Percentiles rank a stretch among this genome's conserved stretches.
phyloP scores from a whole-genome alignment of 2,797 vertebrate genomes.

The Melanogrammus aeglefinus region DNA sequence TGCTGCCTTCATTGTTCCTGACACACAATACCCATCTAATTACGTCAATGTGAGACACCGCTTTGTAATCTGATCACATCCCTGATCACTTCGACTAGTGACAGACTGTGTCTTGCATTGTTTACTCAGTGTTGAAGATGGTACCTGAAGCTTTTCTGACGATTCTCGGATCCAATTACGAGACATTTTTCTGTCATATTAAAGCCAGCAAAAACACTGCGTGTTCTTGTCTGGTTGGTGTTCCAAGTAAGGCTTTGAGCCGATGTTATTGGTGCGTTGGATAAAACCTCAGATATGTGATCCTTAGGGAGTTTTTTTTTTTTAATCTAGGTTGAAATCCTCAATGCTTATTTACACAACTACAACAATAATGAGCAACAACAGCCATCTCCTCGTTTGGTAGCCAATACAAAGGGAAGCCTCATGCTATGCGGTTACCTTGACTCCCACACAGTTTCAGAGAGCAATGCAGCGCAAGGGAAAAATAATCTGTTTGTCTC shows the following conservation, averaged over 20 bases:
- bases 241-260: not conserved
- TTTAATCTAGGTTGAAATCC: not conserved
- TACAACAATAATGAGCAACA: not conserved
- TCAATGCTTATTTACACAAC: not conserved
- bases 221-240: not conserved
- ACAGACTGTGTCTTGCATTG: not conserved
- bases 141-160: slow-evolving; percentile 38
- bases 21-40: not conserved
- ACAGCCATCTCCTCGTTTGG: not conserved
- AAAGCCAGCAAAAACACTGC: slow-evolving; percentile 13
- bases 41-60: not conserved
- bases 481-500: not conserved
- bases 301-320: not conserved
- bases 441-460: not conserved
- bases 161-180: slow-evolving; percentile 39
- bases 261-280: not conserved
- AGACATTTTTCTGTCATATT: slow-evolving; percentile 39
- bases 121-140: slow-evolving; percentile 12
- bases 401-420: not conserved
- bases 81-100: not conserved
- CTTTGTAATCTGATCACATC: not conserved
- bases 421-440: not conserved
- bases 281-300: not conserved
- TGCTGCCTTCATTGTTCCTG: not conserved
- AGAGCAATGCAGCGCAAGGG: not conserved